These are phyloP conservation scores for Norana najaformis DNA, from an alignment of 2,888 invertebrate species.

Conservation along the genomic window DNA sequence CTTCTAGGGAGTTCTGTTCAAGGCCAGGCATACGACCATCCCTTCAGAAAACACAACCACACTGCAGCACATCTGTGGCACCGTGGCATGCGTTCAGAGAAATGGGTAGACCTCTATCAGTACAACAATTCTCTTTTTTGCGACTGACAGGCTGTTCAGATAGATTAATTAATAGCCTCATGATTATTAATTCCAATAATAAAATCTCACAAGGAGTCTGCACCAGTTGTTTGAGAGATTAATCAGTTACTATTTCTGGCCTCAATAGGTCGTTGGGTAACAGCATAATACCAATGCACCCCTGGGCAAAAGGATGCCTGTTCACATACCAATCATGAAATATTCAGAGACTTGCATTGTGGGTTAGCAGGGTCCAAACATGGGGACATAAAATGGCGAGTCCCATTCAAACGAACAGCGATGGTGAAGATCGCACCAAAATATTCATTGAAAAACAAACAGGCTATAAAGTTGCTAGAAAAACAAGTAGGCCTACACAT, in stretches of 20 bases:
- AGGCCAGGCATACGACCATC: background rate
- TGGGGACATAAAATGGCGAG: no score
- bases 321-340: no score
- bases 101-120: background rate
- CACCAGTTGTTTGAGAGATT: no score
- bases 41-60: slow-evolving; percentile 7
- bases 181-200: no score
- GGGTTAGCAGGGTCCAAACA: no score
- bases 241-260: background rate
- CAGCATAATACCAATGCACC: background rate
- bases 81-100: background rate
- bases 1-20: background rate
- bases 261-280: background rate
- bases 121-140: background rate
- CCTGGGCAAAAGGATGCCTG: background rate
- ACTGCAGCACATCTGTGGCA: background rate
- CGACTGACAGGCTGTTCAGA: background rate
- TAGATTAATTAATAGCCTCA: background rate
- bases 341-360: no score
- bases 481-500: no score
- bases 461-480: no score
- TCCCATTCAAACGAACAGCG: no score
- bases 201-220: background rate
- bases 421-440: no score
- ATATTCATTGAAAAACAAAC: no score